Evolutionary conservation across 2,113 vertebrate genomes (phyloP).

Genomic region (Trematomus loennbergii): DNA sequence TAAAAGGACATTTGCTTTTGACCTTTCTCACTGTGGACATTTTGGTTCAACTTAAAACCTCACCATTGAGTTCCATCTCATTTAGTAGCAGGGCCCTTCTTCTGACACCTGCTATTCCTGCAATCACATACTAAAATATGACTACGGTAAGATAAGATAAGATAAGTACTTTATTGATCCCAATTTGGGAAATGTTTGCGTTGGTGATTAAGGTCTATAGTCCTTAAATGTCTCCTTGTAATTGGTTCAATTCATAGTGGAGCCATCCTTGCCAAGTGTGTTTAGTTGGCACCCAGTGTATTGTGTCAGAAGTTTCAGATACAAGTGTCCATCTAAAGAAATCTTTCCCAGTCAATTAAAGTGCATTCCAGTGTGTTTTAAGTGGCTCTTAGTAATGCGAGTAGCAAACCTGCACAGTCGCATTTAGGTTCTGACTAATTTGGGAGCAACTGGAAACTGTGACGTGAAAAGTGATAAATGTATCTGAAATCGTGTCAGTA

Average conservation of each 20-base stretch:
- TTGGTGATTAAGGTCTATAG: no score
- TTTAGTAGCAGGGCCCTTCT: not conserved
- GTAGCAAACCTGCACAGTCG: slow-evolving; percentile 39
- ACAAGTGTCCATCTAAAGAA: slow-evolving; percentile 8
- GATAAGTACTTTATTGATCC: no score
- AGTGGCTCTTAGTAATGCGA: slow-evolving; percentile 6
- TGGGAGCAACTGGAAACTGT: slow-evolving; percentile 27
- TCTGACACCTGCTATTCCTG: not conserved
- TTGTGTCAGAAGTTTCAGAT: not conserved
- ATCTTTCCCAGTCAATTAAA: slow-evolving; percentile 14
- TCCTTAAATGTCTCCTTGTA: not conserved
- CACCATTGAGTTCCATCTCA: not conserved
- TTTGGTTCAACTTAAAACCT: not conserved
- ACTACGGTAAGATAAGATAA: not conserved
- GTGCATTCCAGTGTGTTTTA: slow-evolving; percentile 40
- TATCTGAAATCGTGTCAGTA: not conserved
- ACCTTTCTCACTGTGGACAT: not conserved
- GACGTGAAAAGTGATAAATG: slow-evolving; percentile 16
- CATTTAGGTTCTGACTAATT: slow-evolving; percentile 8
- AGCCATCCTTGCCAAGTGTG: not conserved
- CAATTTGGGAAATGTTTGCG: no score
- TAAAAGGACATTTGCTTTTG: not conserved
- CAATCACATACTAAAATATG: no score
- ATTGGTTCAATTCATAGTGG: not conserved
- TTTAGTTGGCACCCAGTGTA: not conserved